Evolutionary conservation across 1,140 invertebrate genomes (phyloP).

Genomic region (Ganaspis sp.): DNA sequence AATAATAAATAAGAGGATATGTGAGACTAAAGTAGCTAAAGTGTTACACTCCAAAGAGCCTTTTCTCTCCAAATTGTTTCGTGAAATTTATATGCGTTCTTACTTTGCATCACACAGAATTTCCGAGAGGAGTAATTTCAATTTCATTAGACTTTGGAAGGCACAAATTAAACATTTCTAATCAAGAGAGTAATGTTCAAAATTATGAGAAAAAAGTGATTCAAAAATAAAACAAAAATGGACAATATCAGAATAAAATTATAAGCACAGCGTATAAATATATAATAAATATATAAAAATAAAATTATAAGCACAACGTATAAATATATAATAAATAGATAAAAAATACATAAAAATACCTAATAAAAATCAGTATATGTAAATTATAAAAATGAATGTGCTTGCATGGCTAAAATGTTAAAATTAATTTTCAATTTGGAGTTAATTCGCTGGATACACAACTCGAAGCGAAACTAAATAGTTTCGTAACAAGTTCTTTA

Average conservation of each 20-base stretch:
- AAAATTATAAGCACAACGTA: neutral
- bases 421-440: no score
- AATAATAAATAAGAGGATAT: conserved; percentile 27
- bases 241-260: neutral
- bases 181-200: neutral
- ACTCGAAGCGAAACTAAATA: no score
- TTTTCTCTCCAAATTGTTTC: conserved; percentile 18
- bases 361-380: no score
- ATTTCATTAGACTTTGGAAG: neutral
- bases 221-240: neutral
- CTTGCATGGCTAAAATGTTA: no score
- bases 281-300: no score
- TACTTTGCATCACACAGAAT: conserved; percentile 19
- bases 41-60: conserved; percentile 13
- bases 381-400: no score
- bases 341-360: no score
- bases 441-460: no score
- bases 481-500: no score
- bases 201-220: neutral
- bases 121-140: conserved; percentile 1
- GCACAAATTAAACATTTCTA: neutral
- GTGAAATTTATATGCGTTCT: conserved; percentile 19
- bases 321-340: no score
- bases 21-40: conserved; percentile 18
- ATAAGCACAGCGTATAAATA: neutral